These are phyloP conservation scores for Mastacembelus armatus DNA, from an alignment of 2,797 vertebrate genomes.

Conservation along the genomic window DNA sequence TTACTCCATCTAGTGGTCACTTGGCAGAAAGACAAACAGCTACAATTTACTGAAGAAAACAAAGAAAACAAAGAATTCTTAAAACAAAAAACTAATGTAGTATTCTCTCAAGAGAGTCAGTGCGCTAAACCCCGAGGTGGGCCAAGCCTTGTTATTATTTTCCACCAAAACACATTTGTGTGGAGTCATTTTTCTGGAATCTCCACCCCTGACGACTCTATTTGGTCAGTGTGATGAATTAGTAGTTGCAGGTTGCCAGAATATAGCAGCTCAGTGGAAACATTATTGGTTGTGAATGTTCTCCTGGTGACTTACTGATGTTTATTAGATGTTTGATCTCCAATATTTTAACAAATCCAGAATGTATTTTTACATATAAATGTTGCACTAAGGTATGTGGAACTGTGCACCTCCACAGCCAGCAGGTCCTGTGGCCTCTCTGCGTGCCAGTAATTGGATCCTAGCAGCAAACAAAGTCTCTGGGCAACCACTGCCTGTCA, in stretches of 20 bases:
- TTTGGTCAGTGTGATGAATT: conserved; percentile 46
- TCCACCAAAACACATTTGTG: conserved; percentile 34
- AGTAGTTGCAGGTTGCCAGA: conserved; percentile 15
- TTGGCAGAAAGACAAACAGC: background rate
- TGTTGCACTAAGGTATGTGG: conserved; percentile 3
- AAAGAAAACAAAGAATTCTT: conserved; percentile 23
- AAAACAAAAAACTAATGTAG: conserved; percentile 5
- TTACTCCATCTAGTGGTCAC: conserved; percentile 68
- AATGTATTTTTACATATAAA: conserved; percentile 7
- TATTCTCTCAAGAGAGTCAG: conserved; percentile 5
- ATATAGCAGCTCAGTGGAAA: conserved; percentile 14
- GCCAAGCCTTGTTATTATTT: conserved; percentile 44
- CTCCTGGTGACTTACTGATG: conserved; percentile 1
- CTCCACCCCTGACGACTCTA: background rate
- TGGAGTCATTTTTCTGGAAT: conserved; percentile 30
- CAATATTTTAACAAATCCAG: conserved; percentile 15
- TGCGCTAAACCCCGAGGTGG: conserved; percentile 28
- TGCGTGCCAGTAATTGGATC: conserved; percentile 65
- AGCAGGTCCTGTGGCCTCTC: conserved; percentile 19
- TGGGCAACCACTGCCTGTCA: conserved; percentile 67
- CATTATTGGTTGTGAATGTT: conserved; percentile 12
- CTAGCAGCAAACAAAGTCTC: conserved; percentile 63
- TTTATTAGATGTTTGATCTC: conserved; percentile 16
- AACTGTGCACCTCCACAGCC: conserved; percentile 11
- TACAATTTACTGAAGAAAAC: rapidly evolving